Evolutionary conservation across 2,888 invertebrate species (phyloP).

Genomic region (Neria commutata): DNA sequence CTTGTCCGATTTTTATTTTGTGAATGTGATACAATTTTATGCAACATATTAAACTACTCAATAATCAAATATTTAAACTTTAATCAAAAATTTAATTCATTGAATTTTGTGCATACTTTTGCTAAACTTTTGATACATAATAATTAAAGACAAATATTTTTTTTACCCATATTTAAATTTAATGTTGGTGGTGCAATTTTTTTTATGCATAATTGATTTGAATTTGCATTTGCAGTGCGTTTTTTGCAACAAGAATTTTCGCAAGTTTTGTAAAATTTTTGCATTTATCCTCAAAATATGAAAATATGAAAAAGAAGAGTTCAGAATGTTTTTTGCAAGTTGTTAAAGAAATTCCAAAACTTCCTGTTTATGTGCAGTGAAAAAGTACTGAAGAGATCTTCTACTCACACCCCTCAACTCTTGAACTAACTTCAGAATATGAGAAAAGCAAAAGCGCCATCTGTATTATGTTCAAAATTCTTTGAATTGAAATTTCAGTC

Average conservation of each 20-base stretch:
- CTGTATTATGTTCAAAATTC: constrained; percentile 48
- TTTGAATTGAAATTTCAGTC: constrained; percentile 61
- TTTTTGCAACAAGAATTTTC: neutral
- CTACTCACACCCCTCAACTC: no score
- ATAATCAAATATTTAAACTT: neutral
- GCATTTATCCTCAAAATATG: neutral
- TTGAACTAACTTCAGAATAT: constrained; percentile 15
- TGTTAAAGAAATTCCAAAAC: neutral
- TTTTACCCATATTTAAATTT: constrained; percentile 8
- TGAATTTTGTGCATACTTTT: neutral
- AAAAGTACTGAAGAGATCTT: no score
- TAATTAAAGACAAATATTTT: neutral
- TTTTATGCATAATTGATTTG: no score
- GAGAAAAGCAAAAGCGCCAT: constrained; percentile 51
- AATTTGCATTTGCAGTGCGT: neutral
- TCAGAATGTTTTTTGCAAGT: neutral
- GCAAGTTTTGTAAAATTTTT: no score
- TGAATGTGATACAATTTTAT: constrained; percentile 8
- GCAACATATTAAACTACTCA: neutral
- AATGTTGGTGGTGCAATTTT: neutral
- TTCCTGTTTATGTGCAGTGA: no score
- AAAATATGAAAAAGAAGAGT: neutral
- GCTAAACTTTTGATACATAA: no score
- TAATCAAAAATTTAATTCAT: constrained; percentile 7
- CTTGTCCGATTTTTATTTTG: no score